Base-by-base conservation (phyloP, 2,113 vertebrate species). In the Zapus hudsonius region DNA sequence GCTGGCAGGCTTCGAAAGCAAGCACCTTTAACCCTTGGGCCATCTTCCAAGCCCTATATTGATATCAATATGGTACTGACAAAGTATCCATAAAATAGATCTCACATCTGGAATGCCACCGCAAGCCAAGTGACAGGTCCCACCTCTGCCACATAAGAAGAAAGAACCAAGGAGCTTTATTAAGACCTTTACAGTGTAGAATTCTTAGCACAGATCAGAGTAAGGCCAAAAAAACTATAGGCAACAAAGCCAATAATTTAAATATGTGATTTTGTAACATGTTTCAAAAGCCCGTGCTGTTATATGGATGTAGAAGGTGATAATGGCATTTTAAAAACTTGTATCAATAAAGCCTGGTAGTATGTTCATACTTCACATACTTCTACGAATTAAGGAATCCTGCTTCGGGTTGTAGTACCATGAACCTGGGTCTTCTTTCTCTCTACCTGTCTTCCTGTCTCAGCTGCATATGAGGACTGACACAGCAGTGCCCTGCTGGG, bases 181-280 rank as follows among this genome's bases (percentile, higher is more conserved):
- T n/a, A n/a, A 55, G 25, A 27, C 7, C 44, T 5, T 25, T 29
- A 47, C 3, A 47, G 0, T 6, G 10, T 3, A 9, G 47, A 22
- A 22, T 64, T 0, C 47, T 15, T 44, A 29, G 57, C 29, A 44
- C 1, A 33, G 63, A 23, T 70, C 33, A 38, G 40, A 31, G 25
- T 16, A 12, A 75, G 61, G 55, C 7, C 23, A 11, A 38, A n/a
- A 64, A 42, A 6, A n/a, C 22, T 31, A 3, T 25, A 52, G 72
- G 61, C 66, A 19, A 33, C 3, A 5, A 36, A 13, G 10, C 47
- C 64, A 73, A 33, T 52, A 2, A 57, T 9, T 36, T 67, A 78
- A 61, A 61, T 13, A 9, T 16, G 29, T 31, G 20, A 70, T 70
- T 82, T 84, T 29, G 57, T 7, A 66, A n/a, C 27, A 20, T 9